Evolutionary conservation across 2,113 vertebrate species (phyloP).

Genomic region (Pomatorhinus ruficollis): DNA sequence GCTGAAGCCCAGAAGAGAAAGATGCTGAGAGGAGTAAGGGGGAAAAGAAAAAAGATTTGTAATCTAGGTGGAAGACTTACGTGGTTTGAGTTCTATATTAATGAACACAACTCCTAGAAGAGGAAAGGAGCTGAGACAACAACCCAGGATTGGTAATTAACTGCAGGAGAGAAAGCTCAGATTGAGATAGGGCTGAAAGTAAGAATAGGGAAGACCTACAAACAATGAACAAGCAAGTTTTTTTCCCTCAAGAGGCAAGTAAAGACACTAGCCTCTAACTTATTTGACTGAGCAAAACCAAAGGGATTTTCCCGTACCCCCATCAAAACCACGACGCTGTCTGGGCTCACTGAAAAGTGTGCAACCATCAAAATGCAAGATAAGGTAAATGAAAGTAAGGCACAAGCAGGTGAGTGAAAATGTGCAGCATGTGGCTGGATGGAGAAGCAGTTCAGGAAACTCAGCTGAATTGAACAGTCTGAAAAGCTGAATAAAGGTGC

Average conservation of each 20-base stretch:
- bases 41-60: not conserved
- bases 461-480: not conserved
- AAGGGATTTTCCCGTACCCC: not conserved
- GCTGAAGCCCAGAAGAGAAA: not conserved
- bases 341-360: not conserved
- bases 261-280: not conserved
- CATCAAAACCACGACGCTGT: not conserved
- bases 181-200: not conserved
- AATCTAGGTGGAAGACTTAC: not conserved
- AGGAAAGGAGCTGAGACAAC: not conserved
- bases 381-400: not conserved
- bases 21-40: not conserved
- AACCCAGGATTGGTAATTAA: not conserved
- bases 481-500: not conserved
- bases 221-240: not conserved
- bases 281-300: not conserved
- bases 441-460: not conserved
- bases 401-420: not conserved
- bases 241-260: not conserved
- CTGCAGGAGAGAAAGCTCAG: not conserved
- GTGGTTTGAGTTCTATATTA: not conserved
- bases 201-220: not conserved
- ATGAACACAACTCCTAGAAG: not conserved
- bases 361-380: not conserved
- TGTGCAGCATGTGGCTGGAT: not conserved